Percentiles rank a stretch among this genome's conserved stretches.
Conservation (phyloP, 2,888 invertebrate species). For the Hypena proboscidalis region DNA sequence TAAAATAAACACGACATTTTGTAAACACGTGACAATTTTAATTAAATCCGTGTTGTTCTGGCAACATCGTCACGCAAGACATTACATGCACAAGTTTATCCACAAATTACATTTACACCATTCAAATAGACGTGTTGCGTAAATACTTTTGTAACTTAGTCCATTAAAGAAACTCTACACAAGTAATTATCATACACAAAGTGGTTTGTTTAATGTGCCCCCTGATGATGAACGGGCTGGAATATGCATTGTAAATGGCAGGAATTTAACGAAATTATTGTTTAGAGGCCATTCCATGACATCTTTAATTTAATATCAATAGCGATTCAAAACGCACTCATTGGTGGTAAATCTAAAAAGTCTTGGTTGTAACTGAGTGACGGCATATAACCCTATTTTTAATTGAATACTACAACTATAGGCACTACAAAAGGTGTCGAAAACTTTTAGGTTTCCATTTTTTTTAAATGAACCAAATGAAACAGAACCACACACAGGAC, state of each 20-base stretch:
- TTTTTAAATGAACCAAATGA: no score
- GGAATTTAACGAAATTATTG: conserved; percentile 32
- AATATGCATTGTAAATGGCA: conserved; percentile 40
- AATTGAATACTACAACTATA: no score
- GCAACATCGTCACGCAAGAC: conserved; percentile 66
- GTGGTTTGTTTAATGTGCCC: conserved; percentile 66
- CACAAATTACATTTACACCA: conserved; percentile 82
- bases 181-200: conserved; percentile 76
- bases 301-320: no score
- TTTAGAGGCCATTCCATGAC: no score
- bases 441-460: no score
- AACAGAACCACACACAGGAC: no score
- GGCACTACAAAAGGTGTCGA: no score
- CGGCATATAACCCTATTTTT: no score
- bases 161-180: conserved; percentile 75
- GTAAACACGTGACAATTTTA: conserved; percentile 62
- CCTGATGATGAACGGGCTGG: conserved; percentile 56
- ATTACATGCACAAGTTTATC: conserved; percentile 74
- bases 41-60: conserved; percentile 71
- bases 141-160: conserved; percentile 77
- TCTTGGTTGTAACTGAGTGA: no score
- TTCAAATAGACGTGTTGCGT: conserved; percentile 76
- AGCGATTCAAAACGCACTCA: no score
- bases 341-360: no score
- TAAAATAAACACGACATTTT: no score